A percentile compares a stretch with the other conserved stretches of the same genome.
These are phyloP conservation scores for Myoxocephalus aenaeus DNA, from an alignment of 2,797 vertebrate species.

Conservation along the genomic window DNA sequence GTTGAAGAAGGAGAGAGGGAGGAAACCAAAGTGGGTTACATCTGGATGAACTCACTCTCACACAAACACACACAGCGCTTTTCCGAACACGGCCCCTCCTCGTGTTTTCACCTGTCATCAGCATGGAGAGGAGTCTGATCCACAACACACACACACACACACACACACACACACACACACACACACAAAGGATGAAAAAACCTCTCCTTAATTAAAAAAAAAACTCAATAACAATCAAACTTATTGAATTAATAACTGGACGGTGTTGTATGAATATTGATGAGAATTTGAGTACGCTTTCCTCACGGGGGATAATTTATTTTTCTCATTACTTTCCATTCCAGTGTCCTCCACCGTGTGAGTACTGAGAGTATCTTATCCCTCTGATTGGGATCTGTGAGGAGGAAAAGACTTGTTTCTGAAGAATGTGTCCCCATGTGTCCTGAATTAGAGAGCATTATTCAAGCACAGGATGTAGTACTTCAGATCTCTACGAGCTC, in stretches of 20 bases:
- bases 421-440: neutral
- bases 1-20: neutral
- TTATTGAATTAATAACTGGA: constrained; percentile 41
- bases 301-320: constrained; percentile 41
- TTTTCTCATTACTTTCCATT: constrained; percentile 54
- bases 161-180: neutral
- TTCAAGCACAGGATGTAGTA: neutral
- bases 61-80: neutral
- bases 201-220: constrained; percentile 21
- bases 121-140: constrained; percentile 19
- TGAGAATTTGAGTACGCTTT: constrained; percentile 34
- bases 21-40: neutral
- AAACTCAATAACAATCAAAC: constrained; percentile 20
- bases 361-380: constrained; percentile 7
- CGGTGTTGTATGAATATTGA: constrained; percentile 53
- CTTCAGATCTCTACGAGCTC: neutral
- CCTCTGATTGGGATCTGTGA: constrained; percentile 1
- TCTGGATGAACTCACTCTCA: neutral
- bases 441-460: constrained; percentile 7
- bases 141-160: neutral
- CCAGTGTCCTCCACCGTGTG: constrained; percentile 23
- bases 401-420: neutral
- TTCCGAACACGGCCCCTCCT: constrained; percentile 11
- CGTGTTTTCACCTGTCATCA: constrained; percentile 14
- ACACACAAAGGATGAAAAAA: neutral